Percentiles rank a stretch among this genome's conserved stretches.
Evolutionary conservation across 2,797 vertebrate species (phyloP).

Genomic region (Macropodus opercularis): DNA sequence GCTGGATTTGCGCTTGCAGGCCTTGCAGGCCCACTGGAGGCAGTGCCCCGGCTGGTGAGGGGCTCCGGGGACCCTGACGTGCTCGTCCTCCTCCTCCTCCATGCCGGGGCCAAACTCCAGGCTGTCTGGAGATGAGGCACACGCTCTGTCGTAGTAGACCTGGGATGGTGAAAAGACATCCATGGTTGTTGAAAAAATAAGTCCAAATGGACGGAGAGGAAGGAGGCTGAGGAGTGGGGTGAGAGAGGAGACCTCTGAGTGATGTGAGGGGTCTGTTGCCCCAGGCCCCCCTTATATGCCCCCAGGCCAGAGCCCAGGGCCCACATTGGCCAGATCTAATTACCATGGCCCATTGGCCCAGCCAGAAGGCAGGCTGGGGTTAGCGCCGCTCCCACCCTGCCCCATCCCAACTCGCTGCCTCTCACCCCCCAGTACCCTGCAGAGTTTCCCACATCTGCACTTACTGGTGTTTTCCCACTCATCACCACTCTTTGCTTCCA

Average conservation of each 20-base stretch:
- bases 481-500: conserved; percentile 59
- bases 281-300: conserved; percentile 88
- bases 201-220: conserved; percentile 26
- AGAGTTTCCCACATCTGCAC: conserved; percentile 86
- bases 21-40: conserved; percentile 98
- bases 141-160: conserved; percentile 90
- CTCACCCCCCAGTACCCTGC: conserved; percentile 79
- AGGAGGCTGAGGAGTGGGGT: conserved; percentile 47
- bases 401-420: conserved; percentile 54
- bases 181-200: conserved; percentile 71
- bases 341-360: conserved; percentile 87
- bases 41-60: conserved; percentile 93
- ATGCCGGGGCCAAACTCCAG: conserved; percentile 83
- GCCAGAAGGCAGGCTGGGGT: conserved; percentile 77
- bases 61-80: conserved; percentile 88
- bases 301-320: conserved; percentile 82
- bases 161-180: conserved; percentile 91
- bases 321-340: conserved; percentile 86
- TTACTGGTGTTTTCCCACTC: conserved; percentile 80
- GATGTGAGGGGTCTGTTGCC: conserved; percentile 82
- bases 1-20: conserved; percentile 94
- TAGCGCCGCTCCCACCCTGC: conserved; percentile 80
- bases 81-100: conserved; percentile 89
- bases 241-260: conserved; percentile 76
- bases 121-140: conserved; percentile 89